Percentiles rank a stretch among this genome's conserved stretches.
phyloP scores from a whole-genome alignment of 2,888 invertebrate species.

The Carpatolechia fugitivella region DNA sequence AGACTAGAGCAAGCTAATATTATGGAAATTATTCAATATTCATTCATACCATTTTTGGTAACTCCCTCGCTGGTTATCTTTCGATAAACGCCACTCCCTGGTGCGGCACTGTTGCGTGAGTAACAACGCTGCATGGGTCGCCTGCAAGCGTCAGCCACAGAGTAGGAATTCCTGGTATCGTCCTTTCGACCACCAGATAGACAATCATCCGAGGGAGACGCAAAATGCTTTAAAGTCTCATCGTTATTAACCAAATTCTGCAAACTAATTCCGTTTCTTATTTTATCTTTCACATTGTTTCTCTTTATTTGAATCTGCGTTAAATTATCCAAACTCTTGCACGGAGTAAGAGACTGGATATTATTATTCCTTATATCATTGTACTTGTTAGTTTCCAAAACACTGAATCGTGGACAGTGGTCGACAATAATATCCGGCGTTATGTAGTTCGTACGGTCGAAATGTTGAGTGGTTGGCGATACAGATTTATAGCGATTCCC shows the following conservation, averaged over 20 bases:
- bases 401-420: conserved; percentile 61
- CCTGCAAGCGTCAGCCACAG: conserved; percentile 55
- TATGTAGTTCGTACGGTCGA: conserved; percentile 42
- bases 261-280: conserved; percentile 60
- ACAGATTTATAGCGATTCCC: conserved; percentile 53
- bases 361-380: conserved; percentile 67
- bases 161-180: conserved; percentile 61
- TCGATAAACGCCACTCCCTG: conserved; percentile 66
- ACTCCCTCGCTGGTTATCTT: conserved; percentile 57
- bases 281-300: conserved; percentile 42
- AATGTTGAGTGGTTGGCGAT: conserved; percentile 30
- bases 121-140: conserved; percentile 47
- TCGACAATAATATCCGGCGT: conserved; percentile 61
- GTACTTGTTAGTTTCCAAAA: conserved; percentile 60
- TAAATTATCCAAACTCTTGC: conserved; percentile 73
- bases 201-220: conserved; percentile 51
- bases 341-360: conserved; percentile 51
- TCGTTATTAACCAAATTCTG: conserved; percentile 65
- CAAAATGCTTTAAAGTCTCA: conserved; percentile 57
- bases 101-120: conserved; percentile 51
- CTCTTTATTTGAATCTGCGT: conserved; percentile 49
- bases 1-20: no score
- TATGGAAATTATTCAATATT: no score
- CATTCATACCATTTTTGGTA: conserved; percentile 43
- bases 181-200: conserved; percentile 38